Evolutionary conservation across 2,113 vertebrate genomes (phyloP).

Genomic region (Spea multiplicata): DNA sequence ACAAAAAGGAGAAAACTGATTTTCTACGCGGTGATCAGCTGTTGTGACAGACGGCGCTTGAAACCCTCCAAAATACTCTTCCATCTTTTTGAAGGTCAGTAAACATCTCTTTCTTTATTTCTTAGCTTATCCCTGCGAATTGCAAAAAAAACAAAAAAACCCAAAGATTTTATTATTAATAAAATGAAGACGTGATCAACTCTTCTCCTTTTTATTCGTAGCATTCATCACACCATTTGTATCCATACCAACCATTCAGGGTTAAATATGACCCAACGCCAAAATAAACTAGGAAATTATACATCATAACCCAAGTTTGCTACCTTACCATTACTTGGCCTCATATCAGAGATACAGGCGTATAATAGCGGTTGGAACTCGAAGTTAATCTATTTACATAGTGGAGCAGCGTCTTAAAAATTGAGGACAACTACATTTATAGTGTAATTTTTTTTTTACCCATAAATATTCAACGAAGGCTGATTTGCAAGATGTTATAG

Average conservation of each 20-base stretch:
- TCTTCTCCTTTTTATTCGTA: no score
- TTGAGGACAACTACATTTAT: neutral
- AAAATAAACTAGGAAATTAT: neutral
- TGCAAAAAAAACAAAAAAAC: neutral
- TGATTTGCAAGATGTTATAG: neutral
- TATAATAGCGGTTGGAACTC: neutral
- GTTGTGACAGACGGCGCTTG: constrained; percentile 36
- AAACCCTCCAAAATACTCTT: constrained; percentile 35
- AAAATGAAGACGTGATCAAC: no score
- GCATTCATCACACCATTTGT: no score
- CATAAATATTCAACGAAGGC: neutral
- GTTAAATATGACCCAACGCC: neutral
- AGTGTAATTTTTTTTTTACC: neutral
- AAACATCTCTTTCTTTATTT: constrained; percentile 13
- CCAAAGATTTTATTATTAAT: no score
- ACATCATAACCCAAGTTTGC: neutral
- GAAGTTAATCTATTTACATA: neutral
- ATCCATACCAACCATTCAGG: neutral
- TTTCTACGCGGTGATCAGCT: constrained; percentile 32
- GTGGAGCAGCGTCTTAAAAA: neutral
- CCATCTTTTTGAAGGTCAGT: constrained; percentile 23
- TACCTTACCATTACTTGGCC: neutral
- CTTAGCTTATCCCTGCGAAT: constrained; percentile 10
- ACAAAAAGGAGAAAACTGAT: constrained; percentile 31
- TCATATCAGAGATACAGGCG: neutral